phyloP scores from a whole-genome alignment of 2,113 vertebrate species.

The Cyanocitta stelleri region DNA sequence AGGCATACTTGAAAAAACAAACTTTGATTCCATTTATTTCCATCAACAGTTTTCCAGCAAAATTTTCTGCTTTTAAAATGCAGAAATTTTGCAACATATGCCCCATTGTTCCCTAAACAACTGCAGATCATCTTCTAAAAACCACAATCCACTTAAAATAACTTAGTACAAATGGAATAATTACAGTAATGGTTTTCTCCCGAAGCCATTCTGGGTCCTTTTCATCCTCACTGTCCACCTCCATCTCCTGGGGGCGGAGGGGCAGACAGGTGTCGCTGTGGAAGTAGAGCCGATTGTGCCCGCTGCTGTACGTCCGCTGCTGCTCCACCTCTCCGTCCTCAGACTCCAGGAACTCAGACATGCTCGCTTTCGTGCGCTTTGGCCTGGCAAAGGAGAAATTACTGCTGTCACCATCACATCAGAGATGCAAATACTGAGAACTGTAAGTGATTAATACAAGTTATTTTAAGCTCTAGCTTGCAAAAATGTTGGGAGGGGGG shows the following conservation, averaged over 20 bases:
- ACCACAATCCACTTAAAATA: neutral
- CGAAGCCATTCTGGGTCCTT: conserved; percentile 94
- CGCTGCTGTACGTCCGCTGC: conserved; percentile 94
- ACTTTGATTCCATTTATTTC: neutral
- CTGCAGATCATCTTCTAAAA: neutral
- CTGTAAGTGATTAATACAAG: neutral
- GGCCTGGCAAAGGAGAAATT: conserved; percentile 70
- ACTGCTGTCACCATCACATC: neutral
- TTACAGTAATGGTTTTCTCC: conserved; percentile 96
- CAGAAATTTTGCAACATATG: accelerated
- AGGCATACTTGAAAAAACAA: neutral
- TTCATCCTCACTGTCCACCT: conserved; percentile 95
- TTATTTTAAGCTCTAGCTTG: neutral
- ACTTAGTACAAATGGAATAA: neutral
- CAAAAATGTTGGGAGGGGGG: neutral
- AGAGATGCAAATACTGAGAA: neutral
- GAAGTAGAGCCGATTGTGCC: conserved; percentile 97
- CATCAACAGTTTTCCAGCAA: neutral
- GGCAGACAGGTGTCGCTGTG: conserved; percentile 98
- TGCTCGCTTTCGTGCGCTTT: conserved; percentile 94
- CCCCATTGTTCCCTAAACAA: neutral
- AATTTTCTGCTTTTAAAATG: neutral
- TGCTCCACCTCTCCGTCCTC: conserved; percentile 97
- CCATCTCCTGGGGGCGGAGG: conserved; percentile 96
- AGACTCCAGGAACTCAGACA: conserved; percentile 95